These are phyloP conservation scores for Porites rus DNA, from an alignment of 92 coral and sea anemone genomes.

Conservation along the genomic window DNA sequence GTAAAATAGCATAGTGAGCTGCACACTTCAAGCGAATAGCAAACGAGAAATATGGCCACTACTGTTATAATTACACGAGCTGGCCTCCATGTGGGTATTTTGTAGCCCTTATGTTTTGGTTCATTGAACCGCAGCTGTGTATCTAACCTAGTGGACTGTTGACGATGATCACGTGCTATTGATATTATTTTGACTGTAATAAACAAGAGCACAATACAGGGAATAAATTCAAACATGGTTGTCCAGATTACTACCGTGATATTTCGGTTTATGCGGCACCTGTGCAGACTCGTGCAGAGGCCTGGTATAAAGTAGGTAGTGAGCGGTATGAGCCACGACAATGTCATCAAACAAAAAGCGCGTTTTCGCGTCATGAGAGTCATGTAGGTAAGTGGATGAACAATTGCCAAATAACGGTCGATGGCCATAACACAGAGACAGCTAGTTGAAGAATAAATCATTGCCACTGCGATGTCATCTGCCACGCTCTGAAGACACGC, in stretches of 20 bases:
- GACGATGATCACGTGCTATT: constrained; percentile 3
- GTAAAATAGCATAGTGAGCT: constrained; percentile 59
- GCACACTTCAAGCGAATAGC: constrained; percentile 65
- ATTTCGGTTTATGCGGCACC: constrained; percentile 16
- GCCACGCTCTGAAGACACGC: constrained; percentile 12
- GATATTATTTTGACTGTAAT: constrained; percentile 18
- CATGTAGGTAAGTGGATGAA: constrained; percentile 64
- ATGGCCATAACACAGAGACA: constrained; percentile 73
- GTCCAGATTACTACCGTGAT: constrained; percentile 37
- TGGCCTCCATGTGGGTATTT: constrained; percentile 29
- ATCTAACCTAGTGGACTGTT: background rate
- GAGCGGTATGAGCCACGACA: constrained; percentile 28
- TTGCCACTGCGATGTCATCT: constrained; percentile 44
- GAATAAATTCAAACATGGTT: constrained; percentile 34
- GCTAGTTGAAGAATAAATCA: constrained; percentile 67
- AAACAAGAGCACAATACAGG: constrained; percentile 27
- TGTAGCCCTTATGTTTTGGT: constrained; percentile 30
- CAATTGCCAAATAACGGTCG: constrained; percentile 82
- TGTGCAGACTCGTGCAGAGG: constrained; percentile 26
- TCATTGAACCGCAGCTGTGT: constrained; percentile 26
- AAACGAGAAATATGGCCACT: constrained; percentile 55
- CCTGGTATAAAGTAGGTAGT: constrained; percentile 23
- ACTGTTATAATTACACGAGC: constrained; percentile 62
- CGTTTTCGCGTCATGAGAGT: constrained; percentile 48
- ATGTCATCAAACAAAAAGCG: constrained; percentile 20